Evolutionary conservation across 2,113 vertebrate species (phyloP).

Genomic region (Trogon melanurus): DNA sequence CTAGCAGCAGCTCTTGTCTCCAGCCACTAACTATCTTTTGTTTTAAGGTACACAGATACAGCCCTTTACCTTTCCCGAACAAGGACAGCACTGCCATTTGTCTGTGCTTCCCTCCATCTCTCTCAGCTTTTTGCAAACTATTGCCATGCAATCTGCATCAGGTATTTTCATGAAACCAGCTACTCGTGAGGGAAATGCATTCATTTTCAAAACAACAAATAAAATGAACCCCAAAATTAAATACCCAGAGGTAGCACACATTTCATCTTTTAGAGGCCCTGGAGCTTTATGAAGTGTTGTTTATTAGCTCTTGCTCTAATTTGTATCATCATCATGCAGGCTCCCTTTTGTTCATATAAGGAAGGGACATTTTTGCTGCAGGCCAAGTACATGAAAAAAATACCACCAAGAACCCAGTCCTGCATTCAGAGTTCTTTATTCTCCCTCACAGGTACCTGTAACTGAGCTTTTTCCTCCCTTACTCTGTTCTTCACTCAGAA

Average conservation of each 20-base stretch:
- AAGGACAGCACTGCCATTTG: background rate
- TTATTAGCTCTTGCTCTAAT: background rate
- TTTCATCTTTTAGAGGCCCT: background rate
- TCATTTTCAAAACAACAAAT: background rate
- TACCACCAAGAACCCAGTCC: background rate
- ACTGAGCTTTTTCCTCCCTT: background rate
- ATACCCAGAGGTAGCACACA: background rate
- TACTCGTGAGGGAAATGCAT: background rate
- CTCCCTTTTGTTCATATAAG: background rate
- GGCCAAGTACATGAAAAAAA: background rate
- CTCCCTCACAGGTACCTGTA: background rate
- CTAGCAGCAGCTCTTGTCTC: conserved; percentile 52
- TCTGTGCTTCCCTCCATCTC: background rate
- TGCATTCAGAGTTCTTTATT: background rate
- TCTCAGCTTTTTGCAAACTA: background rate
- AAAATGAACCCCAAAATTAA: background rate
- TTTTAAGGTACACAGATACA: conserved; percentile 58
- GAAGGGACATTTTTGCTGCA: background rate
- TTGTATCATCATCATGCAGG: background rate
- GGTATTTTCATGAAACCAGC: background rate
- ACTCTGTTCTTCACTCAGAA: background rate
- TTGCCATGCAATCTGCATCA: background rate
- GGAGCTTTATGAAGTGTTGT: background rate
- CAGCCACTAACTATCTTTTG: conserved; percentile 48
- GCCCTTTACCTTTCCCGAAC: background rate